Evolutionary conservation across 2,113 vertebrate genomes (phyloP), one percentile per base, ranked within the genome.

Genomic region (Cisticola juncidis): DNA sequence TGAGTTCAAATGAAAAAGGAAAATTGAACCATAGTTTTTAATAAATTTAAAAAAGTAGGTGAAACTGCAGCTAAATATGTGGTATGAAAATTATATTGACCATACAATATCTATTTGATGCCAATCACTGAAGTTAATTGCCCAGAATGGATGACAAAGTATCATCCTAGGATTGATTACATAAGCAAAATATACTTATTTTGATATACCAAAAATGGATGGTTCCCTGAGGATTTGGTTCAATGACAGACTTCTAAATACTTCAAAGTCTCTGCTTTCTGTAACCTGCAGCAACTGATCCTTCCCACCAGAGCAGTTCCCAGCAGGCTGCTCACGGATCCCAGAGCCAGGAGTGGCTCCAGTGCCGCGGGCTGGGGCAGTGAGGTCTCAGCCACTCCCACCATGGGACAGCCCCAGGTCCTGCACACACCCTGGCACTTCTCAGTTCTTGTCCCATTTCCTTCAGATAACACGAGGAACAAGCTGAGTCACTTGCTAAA

Each of bases 311-410:
- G 11, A 26, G 25, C 7, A 47, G 20, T 17, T 80, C 8, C 35
- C 66, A 85, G 38, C 58, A 74, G 26, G 11, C 28, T 5, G 0
- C 50, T 82, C 38, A 48, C 3, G 29, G 22, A 10, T 18, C 33
- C 44, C 11, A 2, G 51, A 24, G 28, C 21, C 61, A 72, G 25
- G 17, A 23, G n/a, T 23, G 53, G 19, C 29, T 23, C 16, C 0
- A 22, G 25, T 54, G 35, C 57, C 0, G 0, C 47, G 23, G 6
- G 22, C 5, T 73, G 23, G 29, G 4, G n/a, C 33, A 56, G 9
- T 0, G 7, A 19, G 3, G 31, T 51, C n/a, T 72, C 87, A 72
- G 26, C 21, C 21, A 28, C 33, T 9, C 28, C 11, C 33, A 28
- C 8, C 12, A 9, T 1, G 8, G 35, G 36, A 31, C 20, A 8